Percentiles rank a stretch among this genome's conserved stretches.
Evolutionary conservation across 2,797 vertebrate genomes (phyloP).

Genomic region (Cossypha caffra): DNA sequence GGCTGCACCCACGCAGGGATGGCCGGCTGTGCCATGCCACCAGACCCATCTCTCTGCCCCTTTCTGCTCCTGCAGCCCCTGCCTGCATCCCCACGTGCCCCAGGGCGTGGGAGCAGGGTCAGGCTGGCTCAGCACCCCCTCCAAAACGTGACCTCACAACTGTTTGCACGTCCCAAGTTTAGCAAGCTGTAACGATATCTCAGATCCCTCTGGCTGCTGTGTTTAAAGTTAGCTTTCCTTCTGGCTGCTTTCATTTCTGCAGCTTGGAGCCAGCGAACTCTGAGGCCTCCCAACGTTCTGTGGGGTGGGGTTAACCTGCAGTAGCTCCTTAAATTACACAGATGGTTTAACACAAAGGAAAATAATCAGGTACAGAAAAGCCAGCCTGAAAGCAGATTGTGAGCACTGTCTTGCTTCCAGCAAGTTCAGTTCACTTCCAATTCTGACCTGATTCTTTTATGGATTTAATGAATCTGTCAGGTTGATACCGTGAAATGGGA

Average conservation of each 20-base stretch:
- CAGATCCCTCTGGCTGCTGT: neutral
- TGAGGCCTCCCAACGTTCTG: neutral
- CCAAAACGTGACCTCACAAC: conserved; percentile 2
- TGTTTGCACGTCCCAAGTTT: neutral
- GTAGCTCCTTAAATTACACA: neutral
- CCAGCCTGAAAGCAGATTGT: neutral
- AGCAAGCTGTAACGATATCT: conserved; percentile 14
- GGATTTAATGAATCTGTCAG: conserved; percentile 2
- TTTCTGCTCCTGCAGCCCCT: neutral
- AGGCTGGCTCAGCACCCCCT: neutral
- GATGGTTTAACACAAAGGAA: conserved; percentile 1
- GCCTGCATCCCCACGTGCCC: neutral
- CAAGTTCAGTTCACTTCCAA: conserved; percentile 12
- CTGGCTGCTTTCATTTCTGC: neutral
- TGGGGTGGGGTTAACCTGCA: neutral
- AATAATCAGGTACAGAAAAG: conserved; percentile 24
- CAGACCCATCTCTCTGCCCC: neutral
- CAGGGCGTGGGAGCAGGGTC: neutral
- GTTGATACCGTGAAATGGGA: neutral
- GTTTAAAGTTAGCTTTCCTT: neutral
- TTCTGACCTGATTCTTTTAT: conserved; percentile 1
- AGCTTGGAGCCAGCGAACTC: neutral
- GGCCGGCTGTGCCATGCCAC: neutral
- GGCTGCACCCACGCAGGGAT: neutral
- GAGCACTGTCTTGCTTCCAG: neutral